These are phyloP conservation scores for Ericerus pela DNA, from an alignment of 1,140 invertebrate genomes.

Conservation along the genomic window DNA sequence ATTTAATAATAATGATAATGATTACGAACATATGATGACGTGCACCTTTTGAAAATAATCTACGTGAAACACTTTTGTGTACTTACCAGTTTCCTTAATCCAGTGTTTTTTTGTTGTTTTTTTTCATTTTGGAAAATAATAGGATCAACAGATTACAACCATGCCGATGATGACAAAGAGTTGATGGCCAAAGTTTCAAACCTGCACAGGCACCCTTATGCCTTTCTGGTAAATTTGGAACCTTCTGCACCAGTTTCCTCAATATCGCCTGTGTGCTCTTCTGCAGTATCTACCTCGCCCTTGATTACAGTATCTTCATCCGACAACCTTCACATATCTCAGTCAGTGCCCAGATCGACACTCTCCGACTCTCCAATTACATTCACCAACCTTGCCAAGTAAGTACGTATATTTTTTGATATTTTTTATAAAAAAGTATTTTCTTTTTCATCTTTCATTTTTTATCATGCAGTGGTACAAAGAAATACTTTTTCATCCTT, in stretches of 20 bases:
- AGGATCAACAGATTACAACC: slow-evolving; percentile 2
- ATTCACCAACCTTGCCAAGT: slow-evolving; percentile 1
- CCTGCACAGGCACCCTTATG: not conserved
- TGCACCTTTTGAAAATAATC: no score
- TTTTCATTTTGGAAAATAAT: no score
- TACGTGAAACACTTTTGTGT: no score
- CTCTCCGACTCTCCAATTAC: not conserved
- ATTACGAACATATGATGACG: no score
- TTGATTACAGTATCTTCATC: not conserved
- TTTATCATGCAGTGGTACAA: no score
- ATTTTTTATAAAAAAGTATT: not conserved
- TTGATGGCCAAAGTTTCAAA: not conserved
- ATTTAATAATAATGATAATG: no score
- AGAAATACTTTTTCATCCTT: no score
- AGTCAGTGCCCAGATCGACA: not conserved
- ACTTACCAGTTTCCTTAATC: no score
- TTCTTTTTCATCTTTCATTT: no score
- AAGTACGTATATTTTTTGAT: no score
- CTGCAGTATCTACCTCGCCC: not conserved
- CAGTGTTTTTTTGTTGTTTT: no score
- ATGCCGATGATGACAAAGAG: not conserved
- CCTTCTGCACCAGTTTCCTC: not conserved
- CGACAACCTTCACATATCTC: not conserved
- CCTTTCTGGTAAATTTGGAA: not conserved
- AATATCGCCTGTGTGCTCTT: not conserved